Percentiles rank a stretch among this genome's conserved stretches.
Conservation (phyloP, 2,113 vertebrate genomes). For the Centrocercus urophasianus region DNA sequence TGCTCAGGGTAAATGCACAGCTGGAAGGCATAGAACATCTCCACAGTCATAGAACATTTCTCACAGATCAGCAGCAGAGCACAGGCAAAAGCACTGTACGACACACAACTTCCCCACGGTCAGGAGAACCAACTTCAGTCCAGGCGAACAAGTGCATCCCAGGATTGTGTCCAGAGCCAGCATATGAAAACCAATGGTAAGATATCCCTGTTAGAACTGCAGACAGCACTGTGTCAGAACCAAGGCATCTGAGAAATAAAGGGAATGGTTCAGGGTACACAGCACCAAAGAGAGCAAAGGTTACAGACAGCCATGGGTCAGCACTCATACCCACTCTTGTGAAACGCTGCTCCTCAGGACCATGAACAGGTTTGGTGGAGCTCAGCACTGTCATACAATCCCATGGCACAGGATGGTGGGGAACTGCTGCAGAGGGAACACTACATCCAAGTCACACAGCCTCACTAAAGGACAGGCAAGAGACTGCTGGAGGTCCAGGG, state of each 20-base stretch:
- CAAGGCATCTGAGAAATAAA: neutral
- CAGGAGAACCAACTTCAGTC: neutral
- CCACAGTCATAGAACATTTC: neutral
- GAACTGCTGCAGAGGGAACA: neutral
- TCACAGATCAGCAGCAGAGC: neutral
- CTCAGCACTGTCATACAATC: neutral
- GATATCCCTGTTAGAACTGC: neutral
- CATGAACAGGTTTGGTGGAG: neutral
- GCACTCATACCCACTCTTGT: neutral
- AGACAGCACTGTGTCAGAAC: accelerated
- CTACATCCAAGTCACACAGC: too few species aligned
- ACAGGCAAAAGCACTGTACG: neutral
- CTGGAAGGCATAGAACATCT: neutral
- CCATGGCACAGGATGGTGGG: neutral
- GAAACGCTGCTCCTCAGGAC: neutral
- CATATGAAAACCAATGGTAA: neutral
- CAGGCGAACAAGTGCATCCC: too few species aligned
- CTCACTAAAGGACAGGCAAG: neutral
- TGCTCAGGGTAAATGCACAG: accelerated
- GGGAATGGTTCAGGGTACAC: too few species aligned
- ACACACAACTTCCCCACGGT: neutral
- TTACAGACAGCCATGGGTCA: accelerated
- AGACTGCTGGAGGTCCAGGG: accelerated
- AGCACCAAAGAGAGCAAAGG: neutral
- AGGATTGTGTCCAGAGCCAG: neutral